Evolutionary conservation across 1,140 invertebrate genomes (phyloP), one percentile per base, ranked within the genome.

Genomic region (Leptinotarsa lineolata): DNA sequence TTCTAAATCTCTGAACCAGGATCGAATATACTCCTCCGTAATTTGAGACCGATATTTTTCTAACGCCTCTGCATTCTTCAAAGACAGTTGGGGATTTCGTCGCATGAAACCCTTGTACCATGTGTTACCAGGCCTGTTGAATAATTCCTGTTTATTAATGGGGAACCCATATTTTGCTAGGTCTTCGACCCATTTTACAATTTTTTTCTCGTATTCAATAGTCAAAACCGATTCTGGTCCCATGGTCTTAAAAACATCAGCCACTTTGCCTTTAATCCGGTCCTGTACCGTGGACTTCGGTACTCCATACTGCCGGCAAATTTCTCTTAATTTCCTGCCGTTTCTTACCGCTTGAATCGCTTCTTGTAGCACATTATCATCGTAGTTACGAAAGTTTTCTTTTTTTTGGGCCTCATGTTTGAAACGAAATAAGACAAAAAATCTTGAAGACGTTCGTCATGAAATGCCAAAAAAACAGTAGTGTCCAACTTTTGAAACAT

Each of bases 221-320:
- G 15, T 72, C 30, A 66, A 48, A 64, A 18, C 15, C 12, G 59
- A 58, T 1, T 66, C 60, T 39, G 70, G 63, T 46, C 58, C 70
- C 24, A 46, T 39, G 18, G 1, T 24, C 30, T 39, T 13, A 8
- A 11, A 48, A 22, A n/a, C 54, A 46, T 72, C 63, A 21, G 44
- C 16, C 44, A 66, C 70, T 16, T 44, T 11, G 1, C 70, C 70
- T 39, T 48, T 24, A 16, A 72, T 11, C 12, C 61, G 70, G 48
- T 72, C 70, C 70, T 72, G 70, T 1, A 72, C 22, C 5, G 63
- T 72, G 15, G 70, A 8, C 67, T 39, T 66, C 13, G 70, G 70
- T 21, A 72, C 63, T 22, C 39, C 63, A 24, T 66, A 72, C 16
- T 72, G 44, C 64, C 59, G 20, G 44, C 69, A 63, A 13, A 58